Conservation (phyloP, 1,140 invertebrate genomes). For the Planococcus citri region DNA sequence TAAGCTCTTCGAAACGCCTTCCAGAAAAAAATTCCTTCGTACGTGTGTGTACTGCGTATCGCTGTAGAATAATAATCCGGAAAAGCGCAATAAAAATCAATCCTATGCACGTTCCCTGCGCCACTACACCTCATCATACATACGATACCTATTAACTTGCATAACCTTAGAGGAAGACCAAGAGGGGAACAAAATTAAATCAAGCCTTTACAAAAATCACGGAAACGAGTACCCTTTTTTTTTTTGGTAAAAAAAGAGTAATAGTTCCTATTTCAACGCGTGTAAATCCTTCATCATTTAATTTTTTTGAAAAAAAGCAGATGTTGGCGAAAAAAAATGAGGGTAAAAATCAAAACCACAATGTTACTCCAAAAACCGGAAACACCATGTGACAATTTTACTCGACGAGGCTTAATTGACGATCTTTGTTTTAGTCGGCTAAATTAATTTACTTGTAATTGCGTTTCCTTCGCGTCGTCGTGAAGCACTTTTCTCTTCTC, state of each 20-base stretch:
- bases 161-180: too few species aligned
- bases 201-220: too few species aligned
- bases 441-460: slow-evolving; percentile 1
- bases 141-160: too few species aligned
- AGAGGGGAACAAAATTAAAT: not conserved
- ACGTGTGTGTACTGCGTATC: not conserved
- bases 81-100: not conserved
- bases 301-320: too few species aligned
- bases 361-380: not conserved
- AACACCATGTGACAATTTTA: not conserved
- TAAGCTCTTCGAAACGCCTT: not conserved
- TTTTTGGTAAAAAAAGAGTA: too few species aligned
- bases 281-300: too few species aligned
- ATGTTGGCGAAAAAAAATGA: not conserved
- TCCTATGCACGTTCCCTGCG: not conserved
- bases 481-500: too few species aligned
- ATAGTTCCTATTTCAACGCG: too few species aligned
- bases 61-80: not conserved
- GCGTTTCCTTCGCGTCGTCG: not conserved
- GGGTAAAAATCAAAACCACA: not conserved
- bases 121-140: too few species aligned
- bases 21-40: not conserved
- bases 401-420: not conserved
- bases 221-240: not conserved
- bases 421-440: not conserved